Percentiles rank a stretch among this genome's conserved stretches.
Conservation (phyloP, 2,113 vertebrate species). For the Phyllostomus discolor region DNA sequence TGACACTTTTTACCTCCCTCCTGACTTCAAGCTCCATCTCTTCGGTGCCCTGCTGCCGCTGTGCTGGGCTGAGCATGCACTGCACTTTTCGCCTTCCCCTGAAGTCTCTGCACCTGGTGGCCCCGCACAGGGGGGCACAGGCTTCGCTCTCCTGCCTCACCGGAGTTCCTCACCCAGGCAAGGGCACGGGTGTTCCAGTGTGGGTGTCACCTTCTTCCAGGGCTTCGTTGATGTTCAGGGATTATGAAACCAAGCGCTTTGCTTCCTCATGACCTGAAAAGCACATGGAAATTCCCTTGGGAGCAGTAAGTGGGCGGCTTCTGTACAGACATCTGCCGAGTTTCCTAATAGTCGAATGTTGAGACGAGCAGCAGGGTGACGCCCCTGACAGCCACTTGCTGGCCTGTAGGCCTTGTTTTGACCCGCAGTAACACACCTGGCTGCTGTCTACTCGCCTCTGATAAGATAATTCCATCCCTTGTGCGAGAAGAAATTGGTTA, state of each 20-base stretch:
- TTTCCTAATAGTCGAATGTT: background rate
- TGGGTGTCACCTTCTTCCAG: background rate
- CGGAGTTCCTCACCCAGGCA: background rate
- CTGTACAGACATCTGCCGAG: background rate
- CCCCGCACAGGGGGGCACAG: accelerated
- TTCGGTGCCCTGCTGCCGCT: background rate
- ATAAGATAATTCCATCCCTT: background rate
- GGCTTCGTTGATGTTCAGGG: background rate
- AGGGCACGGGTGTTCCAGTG: background rate
- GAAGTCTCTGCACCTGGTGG: background rate
- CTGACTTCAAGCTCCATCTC: too few relatives aligned
- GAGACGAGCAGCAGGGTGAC: background rate
- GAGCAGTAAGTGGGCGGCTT: background rate
- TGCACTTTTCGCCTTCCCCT: accelerated
- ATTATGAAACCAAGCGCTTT: background rate
- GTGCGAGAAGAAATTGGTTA: background rate
- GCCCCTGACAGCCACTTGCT: background rate
- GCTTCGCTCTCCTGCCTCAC: too few relatives aligned
- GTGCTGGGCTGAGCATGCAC: background rate
- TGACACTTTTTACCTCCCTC: background rate
- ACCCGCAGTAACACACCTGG: background rate
- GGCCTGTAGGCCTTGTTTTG: background rate
- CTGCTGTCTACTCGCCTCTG: background rate
- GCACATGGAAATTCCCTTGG: background rate
- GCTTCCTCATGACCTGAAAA: background rate